These are phyloP conservation scores for Numenius arquata DNA, from an alignment of 2,113 vertebrate genomes.

Conservation along the genomic window DNA sequence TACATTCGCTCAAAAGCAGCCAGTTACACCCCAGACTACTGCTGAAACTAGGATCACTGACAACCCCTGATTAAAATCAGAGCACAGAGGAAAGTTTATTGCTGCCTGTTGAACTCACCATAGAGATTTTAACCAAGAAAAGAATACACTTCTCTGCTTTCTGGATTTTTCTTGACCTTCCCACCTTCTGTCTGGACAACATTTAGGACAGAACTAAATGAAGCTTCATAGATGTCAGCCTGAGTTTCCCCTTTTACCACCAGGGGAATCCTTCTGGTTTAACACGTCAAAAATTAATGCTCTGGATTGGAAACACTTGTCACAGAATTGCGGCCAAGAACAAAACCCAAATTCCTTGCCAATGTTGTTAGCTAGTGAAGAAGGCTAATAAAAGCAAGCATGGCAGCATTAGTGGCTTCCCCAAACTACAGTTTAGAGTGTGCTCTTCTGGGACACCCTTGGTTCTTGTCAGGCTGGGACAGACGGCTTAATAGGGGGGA, in stretches of 20 bases:
- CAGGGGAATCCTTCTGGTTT: neutral
- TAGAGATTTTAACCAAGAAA: neutral
- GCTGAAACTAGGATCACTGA: neutral
- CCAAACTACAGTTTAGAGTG: neutral
- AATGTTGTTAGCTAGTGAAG: neutral
- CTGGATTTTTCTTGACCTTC: neutral
- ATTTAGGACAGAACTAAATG: neutral
- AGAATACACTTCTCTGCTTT: neutral
- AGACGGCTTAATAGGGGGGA: slow-evolving; percentile 9
- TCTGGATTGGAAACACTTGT: neutral
- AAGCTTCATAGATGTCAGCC: neutral
- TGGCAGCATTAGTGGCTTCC: neutral
- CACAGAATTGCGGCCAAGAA: neutral
- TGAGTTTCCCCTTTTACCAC: neutral
- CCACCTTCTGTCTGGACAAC: neutral
- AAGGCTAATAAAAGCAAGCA: neutral
- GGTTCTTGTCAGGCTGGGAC: slow-evolving; percentile 7
- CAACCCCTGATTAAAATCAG: neutral
- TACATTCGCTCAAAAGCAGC: neutral
- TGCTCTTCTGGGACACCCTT: neutral
- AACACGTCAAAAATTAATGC: slow-evolving; percentile 13
- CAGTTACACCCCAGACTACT: neutral
- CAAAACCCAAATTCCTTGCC: neutral
- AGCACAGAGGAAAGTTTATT: neutral
- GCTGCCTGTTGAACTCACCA: neutral